Percentiles rank a stretch among this genome's conserved stretches.
These are phyloP conservation scores for Drosophila mayri DNA, from an alignment of 1,140 invertebrate species.

Conservation along the genomic window DNA sequence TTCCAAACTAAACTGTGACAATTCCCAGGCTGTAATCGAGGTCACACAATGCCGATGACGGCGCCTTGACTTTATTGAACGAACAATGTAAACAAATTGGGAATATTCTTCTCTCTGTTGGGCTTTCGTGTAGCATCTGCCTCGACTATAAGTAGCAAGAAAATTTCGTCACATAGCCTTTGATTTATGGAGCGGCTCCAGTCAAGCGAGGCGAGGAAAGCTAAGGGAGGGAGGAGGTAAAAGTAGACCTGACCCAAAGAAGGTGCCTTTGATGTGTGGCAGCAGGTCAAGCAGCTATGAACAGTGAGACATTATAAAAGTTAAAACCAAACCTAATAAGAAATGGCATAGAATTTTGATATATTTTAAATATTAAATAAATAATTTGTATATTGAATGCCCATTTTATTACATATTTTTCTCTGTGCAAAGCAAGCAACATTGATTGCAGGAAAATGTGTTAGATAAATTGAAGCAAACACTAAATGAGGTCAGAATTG, in stretches of 20 bases:
- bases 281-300: conserved; percentile 26
- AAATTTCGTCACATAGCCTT: conserved; percentile 61
- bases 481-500: conserved; percentile 46
- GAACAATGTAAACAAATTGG: conserved; percentile 56
- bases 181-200: conserved; percentile 54
- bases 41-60: conserved; percentile 27
- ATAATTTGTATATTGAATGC: background rate
- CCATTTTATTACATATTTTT: background rate
- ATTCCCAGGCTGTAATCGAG: conserved; percentile 37
- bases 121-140: conserved; percentile 43
- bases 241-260: conserved; percentile 24
- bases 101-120: conserved; percentile 32
- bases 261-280: conserved; percentile 15
- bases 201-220: conserved; percentile 20
- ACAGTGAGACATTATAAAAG: background rate
- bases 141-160: conserved; percentile 14
- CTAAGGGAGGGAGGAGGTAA: background rate
- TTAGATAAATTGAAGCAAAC: conserved; percentile 36
- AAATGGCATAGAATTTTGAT: background rate
- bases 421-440: conserved; percentile 9
- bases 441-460: conserved; percentile 31
- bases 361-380: too few species aligned
- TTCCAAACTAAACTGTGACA: conserved; percentile 50
- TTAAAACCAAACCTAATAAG: too few species aligned
- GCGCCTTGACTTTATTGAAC: conserved; percentile 63